Conservation (phyloP, 1,140 invertebrate species). For the Augochlora pura region DNA sequence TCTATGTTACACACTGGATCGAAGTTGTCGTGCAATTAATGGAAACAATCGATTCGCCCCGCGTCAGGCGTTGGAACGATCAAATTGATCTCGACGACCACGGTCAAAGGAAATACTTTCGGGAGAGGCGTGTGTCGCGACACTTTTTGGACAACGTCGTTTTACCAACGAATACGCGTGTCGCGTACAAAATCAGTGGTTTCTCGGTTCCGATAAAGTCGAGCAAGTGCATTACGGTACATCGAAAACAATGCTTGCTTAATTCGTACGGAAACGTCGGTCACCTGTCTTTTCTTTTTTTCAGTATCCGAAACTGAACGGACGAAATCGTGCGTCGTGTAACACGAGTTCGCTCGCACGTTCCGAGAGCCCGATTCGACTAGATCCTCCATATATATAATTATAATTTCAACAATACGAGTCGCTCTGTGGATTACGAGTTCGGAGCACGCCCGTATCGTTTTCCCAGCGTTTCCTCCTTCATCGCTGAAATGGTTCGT, state of each 20-base stretch:
- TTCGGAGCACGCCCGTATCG: background rate
- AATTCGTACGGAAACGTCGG: background rate
- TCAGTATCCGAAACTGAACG: too few species aligned
- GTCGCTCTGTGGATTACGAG: too few species aligned
- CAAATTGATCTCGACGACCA: too few species aligned
- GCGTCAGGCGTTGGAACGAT: too few species aligned
- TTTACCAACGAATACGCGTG: background rate
- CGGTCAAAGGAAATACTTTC: too few species aligned
- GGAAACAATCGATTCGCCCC: too few species aligned
- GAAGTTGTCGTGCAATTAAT: too few species aligned
- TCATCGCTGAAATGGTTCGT: constrained; percentile 30
- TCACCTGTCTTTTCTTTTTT: too few species aligned
- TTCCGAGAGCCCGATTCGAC: background rate
- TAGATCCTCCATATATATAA: background rate
- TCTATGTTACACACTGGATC: too few species aligned
- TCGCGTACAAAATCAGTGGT: too few species aligned
- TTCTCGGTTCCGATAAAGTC: background rate
- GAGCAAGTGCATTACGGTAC: background rate
- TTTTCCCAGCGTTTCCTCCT: background rate
- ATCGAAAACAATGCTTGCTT: background rate
- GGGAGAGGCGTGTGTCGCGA: too few species aligned
- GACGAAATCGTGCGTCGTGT: background rate
- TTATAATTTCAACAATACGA: background rate
- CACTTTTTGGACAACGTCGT: background rate
- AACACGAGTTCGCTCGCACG: background rate